Evolutionary conservation across 2,113 vertebrate species (phyloP), one percentile per base, ranked within the genome.

Genomic region (Rhabdornis inornatus): DNA sequence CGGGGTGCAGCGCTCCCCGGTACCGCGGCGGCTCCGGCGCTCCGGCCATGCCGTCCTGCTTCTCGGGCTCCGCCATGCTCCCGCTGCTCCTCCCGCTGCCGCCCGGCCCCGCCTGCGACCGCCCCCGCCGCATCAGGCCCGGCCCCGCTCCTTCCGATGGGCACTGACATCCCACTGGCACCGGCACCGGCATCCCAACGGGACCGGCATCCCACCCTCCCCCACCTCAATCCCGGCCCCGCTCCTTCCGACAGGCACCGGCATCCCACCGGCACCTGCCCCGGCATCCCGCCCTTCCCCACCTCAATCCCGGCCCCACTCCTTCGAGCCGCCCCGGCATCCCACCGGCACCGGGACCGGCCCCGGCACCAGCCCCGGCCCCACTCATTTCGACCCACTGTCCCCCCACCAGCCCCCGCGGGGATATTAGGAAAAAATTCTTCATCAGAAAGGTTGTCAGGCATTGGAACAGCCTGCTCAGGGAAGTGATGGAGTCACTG

Each of bases 1-100:
- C 94, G n/a, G 91, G 86, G 42, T 85, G 42, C 25, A 96, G 40
- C 37, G 86, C 94, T 4, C 83, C 65, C 78, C 86, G 91, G 89
- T 95, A 96, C 23, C 93, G 86, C 57, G 42, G 22, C 35, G 88
- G 2, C 3, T 4, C 63, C 49, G 13, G 2, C 2, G 25, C 31
- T 4, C 35, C 50, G 21, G 31, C 2, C 59, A 7, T n/a, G 2
- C 50, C 74, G 2, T 11, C 35, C 31, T 1, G 2, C 10, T 23
- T 2, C 10, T 23, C 77, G 31, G 8, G 1, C 53, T 69, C 95
- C 95, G 93, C 95, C 95, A 96, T 95, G 57, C 39, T 59, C 53
- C 69, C 2, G 55, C 27, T 2, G 68, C 80, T 42, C 22, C 74
- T 50, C 44, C 56, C 1, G 45, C 49, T 6, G 22, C 33, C 10